A percentile compares a stretch with the other conserved stretches of the same genome.
These are phyloP conservation scores for Thryonomys swinderianus DNA, from an alignment of 2,113 vertebrate species.

Conservation along the genomic window DNA sequence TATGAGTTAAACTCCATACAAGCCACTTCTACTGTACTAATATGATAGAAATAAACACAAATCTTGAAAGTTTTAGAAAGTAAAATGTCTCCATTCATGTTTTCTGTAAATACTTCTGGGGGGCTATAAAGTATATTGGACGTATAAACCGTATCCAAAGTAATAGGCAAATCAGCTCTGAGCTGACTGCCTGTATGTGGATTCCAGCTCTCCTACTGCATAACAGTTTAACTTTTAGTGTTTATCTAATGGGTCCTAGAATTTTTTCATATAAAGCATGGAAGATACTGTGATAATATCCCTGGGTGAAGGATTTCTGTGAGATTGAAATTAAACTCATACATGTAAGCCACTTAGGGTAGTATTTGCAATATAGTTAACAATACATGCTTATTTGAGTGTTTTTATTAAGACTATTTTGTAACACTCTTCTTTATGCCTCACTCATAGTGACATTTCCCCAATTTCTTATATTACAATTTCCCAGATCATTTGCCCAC, in stretches of 20 bases:
- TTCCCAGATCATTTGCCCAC: neutral
- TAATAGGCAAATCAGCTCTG: neutral
- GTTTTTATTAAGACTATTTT: neutral
- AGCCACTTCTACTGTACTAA: neutral
- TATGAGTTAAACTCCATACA: neutral
- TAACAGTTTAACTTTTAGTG: neutral
- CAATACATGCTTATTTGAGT: neutral
- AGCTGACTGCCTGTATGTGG: neutral
- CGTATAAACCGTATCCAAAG: neutral
- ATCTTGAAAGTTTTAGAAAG: slow-evolving; percentile 32
- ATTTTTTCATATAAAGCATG: neutral
- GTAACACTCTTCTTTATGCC: neutral
- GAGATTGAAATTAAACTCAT: slow-evolving; percentile 21
- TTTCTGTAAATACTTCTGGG: slow-evolving; percentile 46
- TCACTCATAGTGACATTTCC: neutral
- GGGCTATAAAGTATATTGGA: neutral
- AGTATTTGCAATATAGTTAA: neutral
- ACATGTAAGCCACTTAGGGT: neutral
- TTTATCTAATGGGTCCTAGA: neutral
- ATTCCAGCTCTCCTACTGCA: neutral
- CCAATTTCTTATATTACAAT: neutral
- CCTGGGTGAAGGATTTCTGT: neutral
- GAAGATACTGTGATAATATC: neutral
- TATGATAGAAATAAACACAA: slow-evolving; percentile 28
- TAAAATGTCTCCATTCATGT: neutral